These are phyloP conservation scores for Chlorodrepanis virens DNA, from an alignment of 2,113 vertebrate species.

Conservation along the genomic window DNA sequence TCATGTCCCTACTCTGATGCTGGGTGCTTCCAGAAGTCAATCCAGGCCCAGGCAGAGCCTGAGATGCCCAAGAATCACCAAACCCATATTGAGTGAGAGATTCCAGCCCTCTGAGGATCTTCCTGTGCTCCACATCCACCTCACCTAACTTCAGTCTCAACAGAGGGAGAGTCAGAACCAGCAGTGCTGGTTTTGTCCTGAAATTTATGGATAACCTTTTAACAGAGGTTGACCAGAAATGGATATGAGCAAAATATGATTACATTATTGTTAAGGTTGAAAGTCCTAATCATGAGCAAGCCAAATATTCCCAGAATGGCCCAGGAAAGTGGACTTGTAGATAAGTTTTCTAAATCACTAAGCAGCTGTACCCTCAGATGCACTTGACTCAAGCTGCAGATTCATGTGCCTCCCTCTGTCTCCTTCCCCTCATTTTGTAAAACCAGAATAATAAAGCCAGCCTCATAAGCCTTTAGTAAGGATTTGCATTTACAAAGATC, in stretches of 20 bases:
- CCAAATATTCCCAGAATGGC: background rate
- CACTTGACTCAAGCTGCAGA: background rate
- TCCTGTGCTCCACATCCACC: background rate
- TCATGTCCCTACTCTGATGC: background rate
- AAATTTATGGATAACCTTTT: background rate
- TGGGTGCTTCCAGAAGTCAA: background rate
- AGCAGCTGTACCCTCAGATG: background rate
- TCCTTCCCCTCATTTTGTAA: background rate
- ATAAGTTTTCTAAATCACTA: background rate
- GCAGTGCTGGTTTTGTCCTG: background rate
- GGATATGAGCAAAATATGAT: background rate
- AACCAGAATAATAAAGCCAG: background rate
- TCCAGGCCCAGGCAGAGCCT: background rate
- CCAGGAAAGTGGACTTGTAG: background rate
- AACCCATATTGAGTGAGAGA: background rate
- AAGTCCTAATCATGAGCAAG: background rate
- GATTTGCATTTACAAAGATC: background rate
- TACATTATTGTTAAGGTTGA: background rate
- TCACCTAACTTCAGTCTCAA: background rate
- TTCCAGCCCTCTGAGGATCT: background rate
- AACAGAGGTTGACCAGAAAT: background rate
- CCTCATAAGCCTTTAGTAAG: background rate
- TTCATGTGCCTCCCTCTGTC: background rate
- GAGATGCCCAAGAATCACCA: background rate
- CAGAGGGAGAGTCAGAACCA: background rate